These are phyloP conservation scores for Leptinotarsa juncta DNA, from an alignment of 2,888 invertebrate species.

Conservation along the genomic window DNA sequence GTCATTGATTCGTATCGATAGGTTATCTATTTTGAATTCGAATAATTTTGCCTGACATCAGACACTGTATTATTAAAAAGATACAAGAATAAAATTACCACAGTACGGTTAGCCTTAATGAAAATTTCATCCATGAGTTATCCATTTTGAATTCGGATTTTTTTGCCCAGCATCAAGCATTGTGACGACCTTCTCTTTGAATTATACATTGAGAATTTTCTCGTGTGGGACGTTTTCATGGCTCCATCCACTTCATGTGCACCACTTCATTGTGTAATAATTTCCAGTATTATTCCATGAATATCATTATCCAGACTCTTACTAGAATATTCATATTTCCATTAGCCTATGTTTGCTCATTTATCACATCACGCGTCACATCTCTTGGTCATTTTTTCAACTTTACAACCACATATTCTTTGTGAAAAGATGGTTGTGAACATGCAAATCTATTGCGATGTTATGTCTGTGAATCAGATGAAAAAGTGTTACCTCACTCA, in stretches of 20 bases:
- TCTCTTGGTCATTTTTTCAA: neutral
- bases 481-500: no score
- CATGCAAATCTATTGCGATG: no score
- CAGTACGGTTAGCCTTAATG: no score
- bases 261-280: neutral
- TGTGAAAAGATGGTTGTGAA: no score
- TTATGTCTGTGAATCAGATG: no score
- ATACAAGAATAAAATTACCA: no score
- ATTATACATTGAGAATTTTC: neutral
- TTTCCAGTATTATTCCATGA: neutral
- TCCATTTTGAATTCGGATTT: no score
- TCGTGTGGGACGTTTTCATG: neutral
- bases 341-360: neutral
- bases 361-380: neutral
- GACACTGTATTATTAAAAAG: no score
- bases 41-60: no score
- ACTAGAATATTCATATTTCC: constrained; percentile 8
- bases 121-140: no score
- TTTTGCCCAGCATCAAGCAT: neutral
- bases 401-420: neutral
- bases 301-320: neutral
- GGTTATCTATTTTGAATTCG: no score
- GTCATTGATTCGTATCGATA: no score
- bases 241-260: neutral
- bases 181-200: neutral